Evolutionary conservation across 2,113 vertebrate genomes (phyloP), one percentile per base, ranked within the genome.

Genomic region (Leuciscus idus): DNA sequence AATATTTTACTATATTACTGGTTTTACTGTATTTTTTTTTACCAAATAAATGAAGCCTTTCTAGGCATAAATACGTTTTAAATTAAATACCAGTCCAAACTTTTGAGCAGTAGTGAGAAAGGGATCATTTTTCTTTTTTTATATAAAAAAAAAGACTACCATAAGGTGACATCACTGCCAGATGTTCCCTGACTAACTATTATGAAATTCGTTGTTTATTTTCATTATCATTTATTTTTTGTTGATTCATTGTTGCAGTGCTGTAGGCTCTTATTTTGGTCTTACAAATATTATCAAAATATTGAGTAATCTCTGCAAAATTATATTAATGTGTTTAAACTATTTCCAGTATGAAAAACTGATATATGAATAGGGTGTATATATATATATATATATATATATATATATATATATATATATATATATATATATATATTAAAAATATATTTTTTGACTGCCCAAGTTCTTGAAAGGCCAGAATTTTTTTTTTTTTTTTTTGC

Each of bases 201-300:
- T 28, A 28, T 64, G 2, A 28, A 2, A 64, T 28, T 2, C 2
- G 2, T 64, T 28, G 61, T 28, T 64, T 28, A 64, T 28, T 64
- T 64, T 13, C 10, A 28, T 28, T 62, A 15, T 55, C 6, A 62
- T 62, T 13, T 4, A 15, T 64, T 28, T 43, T 64, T 28, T 28
- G 61, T 26, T 13, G 26, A 15, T 15, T 64, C 26, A 28, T 28
- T 64, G 61, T 5, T 64, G 12, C 26, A 64, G n/a, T 15, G 26
- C 26, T 64, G 28, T 13, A 64, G 61, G 61, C 28, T 77, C 57
- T 64, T 55, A 52, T 81, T 83, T 52, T 36, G 15, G 52, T 80
- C 12, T 59, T 15, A 15, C 70, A 39, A 73, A 19, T 23, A 26
- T 62, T 62, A 62, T 11, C 61, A 62, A 28, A 64, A 64, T 15